A percentile compares a stretch with the other conserved stretches of the same genome.
phyloP scores from a whole-genome alignment of 1,140 invertebrate species.

The Centruroides sculpturatus region DNA sequence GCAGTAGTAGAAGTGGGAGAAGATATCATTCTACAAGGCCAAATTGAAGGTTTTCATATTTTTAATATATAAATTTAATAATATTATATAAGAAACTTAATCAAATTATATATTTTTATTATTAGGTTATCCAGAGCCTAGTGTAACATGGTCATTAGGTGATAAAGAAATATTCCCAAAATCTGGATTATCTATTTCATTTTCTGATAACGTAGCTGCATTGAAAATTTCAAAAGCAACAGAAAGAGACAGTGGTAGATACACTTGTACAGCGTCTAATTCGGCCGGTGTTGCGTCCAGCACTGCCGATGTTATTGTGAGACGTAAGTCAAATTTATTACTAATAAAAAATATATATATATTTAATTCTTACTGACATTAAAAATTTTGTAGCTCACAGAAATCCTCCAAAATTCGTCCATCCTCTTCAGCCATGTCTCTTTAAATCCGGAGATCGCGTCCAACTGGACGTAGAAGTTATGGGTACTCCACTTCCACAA shows the following conservation, averaged over 20 bases:
- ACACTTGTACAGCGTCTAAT: constrained; percentile 54
- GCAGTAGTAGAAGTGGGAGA: constrained; percentile 55
- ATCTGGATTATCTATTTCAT: constrained; percentile 32
- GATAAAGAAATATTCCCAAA: constrained; percentile 37
- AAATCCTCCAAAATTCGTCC: constrained; percentile 56
- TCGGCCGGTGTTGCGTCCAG: constrained; percentile 47
- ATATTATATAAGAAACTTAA: too few species aligned
- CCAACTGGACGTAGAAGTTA: constrained; percentile 62
- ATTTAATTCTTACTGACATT: too few species aligned
- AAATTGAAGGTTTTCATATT: constrained; percentile 27
- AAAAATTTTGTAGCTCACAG: too few species aligned
- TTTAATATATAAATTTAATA: too few species aligned
- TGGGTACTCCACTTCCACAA: constrained; percentile 61
- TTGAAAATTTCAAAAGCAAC: constrained; percentile 55
- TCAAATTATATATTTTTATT: too few species aligned
- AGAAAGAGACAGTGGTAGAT: constrained; percentile 48
- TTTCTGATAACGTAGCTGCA: constrained; percentile 40
- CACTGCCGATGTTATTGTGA: too few species aligned
- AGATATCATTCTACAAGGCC: constrained; percentile 56
- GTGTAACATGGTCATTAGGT: constrained; percentile 64
- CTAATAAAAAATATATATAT: too few species aligned
- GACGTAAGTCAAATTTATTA: too few species aligned
- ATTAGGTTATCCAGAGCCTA: constrained; percentile 55
- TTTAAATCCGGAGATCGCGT: constrained; percentile 53
- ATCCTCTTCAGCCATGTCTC: constrained; percentile 57